Base-by-base conservation (phyloP, 2,797 vertebrate species). In the Hypotaenidia okinawae region DNA sequence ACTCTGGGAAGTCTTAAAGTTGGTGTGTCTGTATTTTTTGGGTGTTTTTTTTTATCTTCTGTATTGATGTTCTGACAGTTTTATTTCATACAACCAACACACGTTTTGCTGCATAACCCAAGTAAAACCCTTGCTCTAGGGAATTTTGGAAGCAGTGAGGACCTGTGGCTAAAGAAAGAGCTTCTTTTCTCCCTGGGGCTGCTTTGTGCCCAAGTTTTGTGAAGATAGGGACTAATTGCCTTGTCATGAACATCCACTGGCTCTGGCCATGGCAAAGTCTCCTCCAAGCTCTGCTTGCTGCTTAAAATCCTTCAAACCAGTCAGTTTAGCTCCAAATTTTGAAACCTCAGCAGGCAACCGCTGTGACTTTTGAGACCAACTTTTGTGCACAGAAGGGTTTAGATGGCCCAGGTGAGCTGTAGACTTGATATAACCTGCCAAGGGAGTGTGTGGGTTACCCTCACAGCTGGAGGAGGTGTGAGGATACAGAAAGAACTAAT, bases 1-100 rank as follows among this genome's bases (percentile, higher is more conserved):
- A 61, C 14, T 27, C 33, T 66, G 11, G 15, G 11, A 64, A 63
- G 12, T 30, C 35, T 22, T 58, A 45, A 6, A 9, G 13, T 35
- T 52, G 41, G 5, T 3, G 1, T 51, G 10, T 77, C 49, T 66
- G n/a, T 41, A 41, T 41, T 24, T 58, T 68, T 83, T 69, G 10
- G 10, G 5, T 22, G 18, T 21, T 9, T 47, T 54, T 54, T 68
- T 57, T 35, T 47, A 22, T 23, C 11, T 66, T 58, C 25, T 62
- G 0, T 24, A 28, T 13, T 0, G 0, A 51, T 24, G 30, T 30
- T 84, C 13, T 66, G 37, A 16, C 37, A 25, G 4, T 35, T 72
- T 79, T 8, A 32, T 54, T 78, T 72, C 9, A 4, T 30, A 22
- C 3, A n/a, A 68, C 21, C 30, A 28, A 37, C 8, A 33, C 2